Evolutionary conservation across 2,113 vertebrate species (phyloP).

Genomic region (Rana temporaria): DNA sequence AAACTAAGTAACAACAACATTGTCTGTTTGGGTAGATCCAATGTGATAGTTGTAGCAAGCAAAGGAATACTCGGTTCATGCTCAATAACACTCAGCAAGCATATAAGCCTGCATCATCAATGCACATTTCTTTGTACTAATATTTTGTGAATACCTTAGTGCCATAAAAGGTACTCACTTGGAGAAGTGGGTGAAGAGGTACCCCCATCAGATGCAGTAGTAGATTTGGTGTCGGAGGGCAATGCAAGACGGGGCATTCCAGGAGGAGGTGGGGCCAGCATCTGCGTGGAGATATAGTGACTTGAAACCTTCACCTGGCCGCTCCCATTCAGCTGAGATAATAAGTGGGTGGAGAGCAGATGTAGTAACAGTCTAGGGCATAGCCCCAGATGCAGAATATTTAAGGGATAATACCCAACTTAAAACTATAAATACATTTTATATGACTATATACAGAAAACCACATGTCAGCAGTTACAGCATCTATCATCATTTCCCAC

Average conservation of each 20-base stretch:
- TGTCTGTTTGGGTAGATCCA: too few species aligned
- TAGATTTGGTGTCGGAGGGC: constrained; percentile 87
- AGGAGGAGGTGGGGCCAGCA: constrained; percentile 87
- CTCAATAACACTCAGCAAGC: too few species aligned
- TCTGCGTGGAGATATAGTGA: constrained; percentile 92
- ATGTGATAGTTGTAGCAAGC: too few species aligned
- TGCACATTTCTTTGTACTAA: background rate
- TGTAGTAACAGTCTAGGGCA: constrained; percentile 45
- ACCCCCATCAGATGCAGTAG: constrained; percentile 85
- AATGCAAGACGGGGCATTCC: constrained; percentile 84
- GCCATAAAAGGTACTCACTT: constrained; percentile 77
- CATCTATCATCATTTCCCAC: too few species aligned
- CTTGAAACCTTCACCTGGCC: constrained; percentile 90
- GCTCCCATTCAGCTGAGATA: constrained; percentile 90
- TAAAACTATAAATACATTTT: background rate
- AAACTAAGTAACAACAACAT: too few species aligned
- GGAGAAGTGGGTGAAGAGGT: constrained; percentile 87
- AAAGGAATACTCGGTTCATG: too few species aligned
- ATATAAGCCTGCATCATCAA: too few species aligned
- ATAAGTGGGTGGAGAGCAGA: constrained; percentile 62
- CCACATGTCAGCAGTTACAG: too few species aligned
- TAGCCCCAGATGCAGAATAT: constrained; percentile 30
- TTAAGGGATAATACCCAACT: background rate
- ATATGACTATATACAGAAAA: too few species aligned
- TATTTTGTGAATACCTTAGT: background rate